Percentiles rank a stretch among this genome's conserved stretches.
These are phyloP conservation scores for Meta bourneti DNA, from an alignment of 2,888 invertebrate genomes.

Conservation along the genomic window DNA sequence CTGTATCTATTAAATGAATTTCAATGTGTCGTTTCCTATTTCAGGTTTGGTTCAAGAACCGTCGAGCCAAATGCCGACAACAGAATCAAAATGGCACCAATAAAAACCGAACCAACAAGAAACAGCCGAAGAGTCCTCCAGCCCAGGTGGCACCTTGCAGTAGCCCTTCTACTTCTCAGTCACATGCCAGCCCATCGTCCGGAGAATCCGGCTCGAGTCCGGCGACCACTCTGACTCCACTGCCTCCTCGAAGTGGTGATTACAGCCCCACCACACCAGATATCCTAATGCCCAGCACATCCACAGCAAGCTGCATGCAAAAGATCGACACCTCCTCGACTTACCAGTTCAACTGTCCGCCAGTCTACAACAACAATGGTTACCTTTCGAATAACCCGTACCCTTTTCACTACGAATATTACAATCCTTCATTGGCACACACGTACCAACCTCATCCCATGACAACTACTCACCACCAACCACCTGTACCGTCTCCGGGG, in stretches of 20 bases:
- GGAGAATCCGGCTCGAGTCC: conserved; percentile 76
- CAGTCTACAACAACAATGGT: conserved; percentile 80
- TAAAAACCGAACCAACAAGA: conserved; percentile 67
- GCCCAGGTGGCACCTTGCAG: conserved; percentile 77
- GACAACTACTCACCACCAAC: conserved; percentile 79
- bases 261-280: conserved; percentile 78
- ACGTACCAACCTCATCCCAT: conserved; percentile 84
- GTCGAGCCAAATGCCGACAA: conserved; percentile 83
- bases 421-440: conserved; percentile 86
- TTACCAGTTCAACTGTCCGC: conserved; percentile 82
- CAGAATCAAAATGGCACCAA: conserved; percentile 78
- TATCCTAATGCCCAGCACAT: conserved; percentile 55
- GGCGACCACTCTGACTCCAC: conserved; percentile 15
- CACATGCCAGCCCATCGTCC: conserved; percentile 78
- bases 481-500: conserved; percentile 11
- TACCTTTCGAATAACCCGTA: conserved; percentile 83
- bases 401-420: conserved; percentile 85
- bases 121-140: conserved; percentile 77
- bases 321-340: conserved; percentile 70
- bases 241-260: conserved; percentile 32
- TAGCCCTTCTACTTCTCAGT: conserved; percentile 79
- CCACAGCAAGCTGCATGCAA: conserved; percentile 76
- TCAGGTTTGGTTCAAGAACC: conserved; percentile 84
- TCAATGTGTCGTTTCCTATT: background rate
- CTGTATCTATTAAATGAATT: too few species aligned